Evolutionary conservation across 2,113 vertebrate genomes (phyloP).

Genomic region (Tichodroma muraria): DNA sequence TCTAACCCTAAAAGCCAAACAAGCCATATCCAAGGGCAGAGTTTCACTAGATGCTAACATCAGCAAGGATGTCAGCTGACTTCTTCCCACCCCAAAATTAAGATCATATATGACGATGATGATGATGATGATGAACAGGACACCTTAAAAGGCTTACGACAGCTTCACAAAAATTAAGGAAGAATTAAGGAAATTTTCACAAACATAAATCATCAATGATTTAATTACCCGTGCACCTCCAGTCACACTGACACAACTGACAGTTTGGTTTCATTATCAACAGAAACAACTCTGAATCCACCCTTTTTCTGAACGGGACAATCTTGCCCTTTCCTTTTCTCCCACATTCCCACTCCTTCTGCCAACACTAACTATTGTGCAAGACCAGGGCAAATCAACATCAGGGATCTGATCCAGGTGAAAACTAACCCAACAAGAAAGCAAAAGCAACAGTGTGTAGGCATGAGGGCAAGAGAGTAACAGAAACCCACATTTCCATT

Average conservation of each 20-base stretch:
- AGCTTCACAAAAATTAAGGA: not conserved
- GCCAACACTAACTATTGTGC: not conserved
- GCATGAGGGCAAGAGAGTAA: not conserved
- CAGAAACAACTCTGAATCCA: not conserved
- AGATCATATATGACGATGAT: not conserved
- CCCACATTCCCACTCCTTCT: not conserved
- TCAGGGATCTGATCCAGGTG: not conserved
- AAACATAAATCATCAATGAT: not conserved
- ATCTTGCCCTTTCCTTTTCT: not conserved
- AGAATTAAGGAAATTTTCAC: too few relatives aligned
- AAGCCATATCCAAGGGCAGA: not conserved
- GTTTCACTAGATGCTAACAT: not conserved
- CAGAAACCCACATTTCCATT: not conserved
- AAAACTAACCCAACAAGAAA: not conserved
- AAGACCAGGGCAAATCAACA: not conserved
- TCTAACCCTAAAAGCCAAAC: not conserved
- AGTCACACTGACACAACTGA: not conserved
- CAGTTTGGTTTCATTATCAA: not conserved
- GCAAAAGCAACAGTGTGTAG: not conserved
- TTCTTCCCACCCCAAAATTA: not conserved
- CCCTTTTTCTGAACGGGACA: not conserved
- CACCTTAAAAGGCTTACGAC: not conserved
- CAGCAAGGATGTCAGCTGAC: not conserved
- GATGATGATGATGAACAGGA: not conserved
- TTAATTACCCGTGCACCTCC: not conserved